Base-by-base conservation (phyloP, 2,113 vertebrate species). In the Ictalurus furcatus region DNA sequence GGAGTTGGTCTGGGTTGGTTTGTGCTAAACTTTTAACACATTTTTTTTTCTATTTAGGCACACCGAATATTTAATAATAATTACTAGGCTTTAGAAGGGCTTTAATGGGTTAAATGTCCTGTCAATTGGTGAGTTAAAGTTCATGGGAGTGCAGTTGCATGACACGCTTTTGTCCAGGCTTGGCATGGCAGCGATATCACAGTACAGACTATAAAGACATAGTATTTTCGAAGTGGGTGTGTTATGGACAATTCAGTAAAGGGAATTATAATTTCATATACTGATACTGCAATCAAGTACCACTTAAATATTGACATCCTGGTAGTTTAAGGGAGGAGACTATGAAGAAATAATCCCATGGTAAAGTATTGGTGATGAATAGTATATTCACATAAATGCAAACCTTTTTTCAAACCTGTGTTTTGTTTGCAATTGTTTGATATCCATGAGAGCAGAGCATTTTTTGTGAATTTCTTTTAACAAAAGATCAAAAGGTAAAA, bases 301-400 rank as follows among this genome's bases (percentile, higher is more conserved):
- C 28, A 80, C 48, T 80, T 80, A 56, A 79, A 25, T 16, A 56
- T 80, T 80, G 30, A 80, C 28, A 80, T 80, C 78, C 78, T 80
- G 78, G 48, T 30, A 56, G 25, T n/a, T 54, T 44, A 76, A 44
- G 19, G 34, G 21, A 44, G 25, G 23, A 80, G 78, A 13, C 11
- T 78, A 78, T 78, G 23, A 28, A 6, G 44, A 78, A 78, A 52
- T 40, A 74, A 21, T 74, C 37, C 37, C 7, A 40, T 78, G 40
- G 23, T 44, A 4, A 80, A n/a, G 14, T n/a, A 52, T 14, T 4
- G 5, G 48, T 80, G 48, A n/a, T 6, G 11, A 80, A 80, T 80
- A 30, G 13, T 54, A 16, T 17, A 80, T 8, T 48, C 44, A 48
- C 44, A 48, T 48, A 48, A 48, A 48, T 48, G 6, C 44, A 48